Percentiles rank a stretch among this genome's conserved stretches.
Evolutionary conservation across 2,888 invertebrate species (phyloP).

Genomic region (Bellardia bayeri): DNA sequence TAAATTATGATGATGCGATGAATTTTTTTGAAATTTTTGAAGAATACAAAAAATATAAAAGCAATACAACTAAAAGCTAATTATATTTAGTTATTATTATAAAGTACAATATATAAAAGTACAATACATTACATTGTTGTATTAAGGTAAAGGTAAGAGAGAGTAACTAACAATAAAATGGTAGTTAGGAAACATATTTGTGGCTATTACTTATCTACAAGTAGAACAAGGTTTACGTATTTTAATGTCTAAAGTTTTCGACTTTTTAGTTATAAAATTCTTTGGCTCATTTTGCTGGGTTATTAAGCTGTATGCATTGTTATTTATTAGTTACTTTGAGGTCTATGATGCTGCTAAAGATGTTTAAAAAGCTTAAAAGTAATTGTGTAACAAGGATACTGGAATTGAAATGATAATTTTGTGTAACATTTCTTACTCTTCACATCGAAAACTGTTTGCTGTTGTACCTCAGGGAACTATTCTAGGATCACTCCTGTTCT

Average conservation of each 20-base stretch:
- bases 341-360: neutral
- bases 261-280: too few species aligned
- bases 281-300: neutral
- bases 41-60: neutral
- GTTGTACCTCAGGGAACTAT: too few species aligned
- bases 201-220: neutral
- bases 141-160: neutral
- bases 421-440: too few species aligned
- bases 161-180: neutral
- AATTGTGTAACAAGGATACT: too few species aligned
- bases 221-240: too few species aligned
- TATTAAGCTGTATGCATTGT: neutral
- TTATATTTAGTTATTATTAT: conserved; percentile 46
- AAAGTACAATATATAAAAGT: neutral
- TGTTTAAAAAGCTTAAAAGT: too few species aligned
- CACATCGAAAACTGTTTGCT: too few species aligned
- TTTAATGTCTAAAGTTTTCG: too few species aligned
- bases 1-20: neutral
- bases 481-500: too few species aligned
- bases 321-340: neutral
- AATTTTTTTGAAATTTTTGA: conserved; percentile 39
- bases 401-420: too few species aligned
- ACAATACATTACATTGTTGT: neutral
- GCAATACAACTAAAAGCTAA: conserved; percentile 44
- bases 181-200: neutral